Base-by-base conservation (phyloP, 2,113 vertebrate genomes). In the Perca schrenkii region DNA sequence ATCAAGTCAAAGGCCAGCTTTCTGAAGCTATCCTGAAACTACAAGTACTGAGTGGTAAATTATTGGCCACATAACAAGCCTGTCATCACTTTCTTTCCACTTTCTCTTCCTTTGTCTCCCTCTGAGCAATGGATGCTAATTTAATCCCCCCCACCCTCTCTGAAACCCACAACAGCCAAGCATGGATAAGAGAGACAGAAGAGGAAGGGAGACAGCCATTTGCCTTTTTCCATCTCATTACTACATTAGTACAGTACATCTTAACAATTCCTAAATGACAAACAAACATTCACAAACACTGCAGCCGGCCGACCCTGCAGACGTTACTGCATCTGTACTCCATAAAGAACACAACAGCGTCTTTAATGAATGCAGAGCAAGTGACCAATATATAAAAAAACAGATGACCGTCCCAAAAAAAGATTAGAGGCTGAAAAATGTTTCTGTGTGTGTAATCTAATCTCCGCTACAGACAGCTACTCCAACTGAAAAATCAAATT, bases 201-300 rank as follows among this genome's bases (percentile, higher is more conserved):
- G 72, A 85, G 82, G 70, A 65, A 82, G 70, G 74, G 74, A 66
- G 22, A 43, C 76, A 70, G 72, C 50, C 78, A 47, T 74, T 86
- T 85, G 82, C 60, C 69, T 65, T 79, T 83, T 80, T 88, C 79
- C 86, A 81, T 83, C 85, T 90, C 87, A 89, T 93, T 93, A 92
- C 77, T 57, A 43, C 87, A 88, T 87, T 79, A 88, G 66, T 66
- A 77, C 80, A 84, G 73, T 31, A 65, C 77, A 69, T 73, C 78
- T 87, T 80, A 83, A 85, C 61, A 70, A 57, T 61, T 68, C 69
- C 77, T 80, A 79, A 83, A 86, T 46, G 83, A 89, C 82, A 76
- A 72, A 92, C 80, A 86, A 86, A 86, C 82, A 77, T 69, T 56
- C 28, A 28, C 28, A 28, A 28, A 28, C 21, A 43, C 54, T 8